phyloP scores from a whole-genome alignment of 2,888 invertebrate genomes.

The Hemithea aestivaria region DNA sequence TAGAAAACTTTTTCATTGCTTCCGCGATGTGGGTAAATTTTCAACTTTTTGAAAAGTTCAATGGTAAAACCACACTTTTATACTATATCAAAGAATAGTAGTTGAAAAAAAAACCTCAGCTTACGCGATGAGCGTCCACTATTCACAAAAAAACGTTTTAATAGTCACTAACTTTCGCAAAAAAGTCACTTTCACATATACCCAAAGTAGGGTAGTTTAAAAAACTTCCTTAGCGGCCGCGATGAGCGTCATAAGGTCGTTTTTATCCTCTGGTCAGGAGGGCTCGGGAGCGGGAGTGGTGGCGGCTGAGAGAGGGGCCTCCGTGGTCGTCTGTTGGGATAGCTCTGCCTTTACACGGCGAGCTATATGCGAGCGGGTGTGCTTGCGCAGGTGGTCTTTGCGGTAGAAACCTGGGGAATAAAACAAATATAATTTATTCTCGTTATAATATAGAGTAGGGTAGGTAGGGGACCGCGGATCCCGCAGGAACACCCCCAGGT shows the following conservation, averaged over 20 bases:
- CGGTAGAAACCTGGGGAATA: slow-evolving; percentile 88
- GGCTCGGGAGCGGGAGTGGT: slow-evolving; percentile 50
- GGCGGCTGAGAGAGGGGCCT: slow-evolving; percentile 30
- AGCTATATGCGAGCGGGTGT: slow-evolving; percentile 91
- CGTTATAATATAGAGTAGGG: neutral
- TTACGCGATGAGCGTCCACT: neutral
- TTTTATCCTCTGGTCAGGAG: slow-evolving; percentile 70
- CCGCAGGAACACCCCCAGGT: too few relatives aligned
- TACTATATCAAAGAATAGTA: too few relatives aligned
- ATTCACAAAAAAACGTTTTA: slow-evolving; percentile 4
- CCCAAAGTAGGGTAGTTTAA: too few relatives aligned
- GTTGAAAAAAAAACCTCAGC: too few relatives aligned
- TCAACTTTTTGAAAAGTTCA: too few relatives aligned
- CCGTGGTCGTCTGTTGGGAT: slow-evolving; percentile 80
- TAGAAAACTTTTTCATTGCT: too few relatives aligned
- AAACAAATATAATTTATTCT: neutral
- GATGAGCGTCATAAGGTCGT: slow-evolving; percentile 63
- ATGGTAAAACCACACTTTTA: too few relatives aligned
- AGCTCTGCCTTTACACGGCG: slow-evolving; percentile 91
- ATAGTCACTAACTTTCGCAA: too few relatives aligned
- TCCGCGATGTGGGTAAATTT: too few relatives aligned
- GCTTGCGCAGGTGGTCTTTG: slow-evolving; percentile 91
- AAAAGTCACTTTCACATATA: too few relatives aligned
- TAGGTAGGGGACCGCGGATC: too few relatives aligned
- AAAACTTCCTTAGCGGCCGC: slow-evolving; percentile 63